These are phyloP conservation scores for Dioctria linearis DNA, from an alignment of 2,888 invertebrate genomes.

Conservation along the genomic window DNA sequence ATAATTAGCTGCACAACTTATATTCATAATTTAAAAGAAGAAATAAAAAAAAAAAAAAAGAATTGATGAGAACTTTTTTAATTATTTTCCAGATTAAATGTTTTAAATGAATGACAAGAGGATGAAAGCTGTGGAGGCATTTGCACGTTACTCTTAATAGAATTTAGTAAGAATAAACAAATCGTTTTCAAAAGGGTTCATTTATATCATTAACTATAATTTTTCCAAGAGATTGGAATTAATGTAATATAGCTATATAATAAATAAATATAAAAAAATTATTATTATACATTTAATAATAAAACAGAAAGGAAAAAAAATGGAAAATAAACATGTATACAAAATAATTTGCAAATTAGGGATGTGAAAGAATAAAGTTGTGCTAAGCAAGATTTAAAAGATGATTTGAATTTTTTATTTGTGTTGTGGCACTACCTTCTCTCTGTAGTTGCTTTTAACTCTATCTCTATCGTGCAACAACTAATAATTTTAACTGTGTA, in stretches of 20 bases:
- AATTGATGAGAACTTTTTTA: too few relatives aligned
- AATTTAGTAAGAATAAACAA: neutral
- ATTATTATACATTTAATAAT: constrained; percentile 47
- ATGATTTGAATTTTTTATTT: constrained; percentile 21
- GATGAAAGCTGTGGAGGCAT: constrained; percentile 14
- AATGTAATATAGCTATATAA: constrained; percentile 50
- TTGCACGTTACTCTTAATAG: constrained; percentile 31
- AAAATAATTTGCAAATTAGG: constrained; percentile 12
- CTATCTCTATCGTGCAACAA: too few relatives aligned
- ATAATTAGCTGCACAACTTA: too few relatives aligned
- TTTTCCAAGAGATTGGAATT: constrained; percentile 26
- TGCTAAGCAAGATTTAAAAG: constrained; percentile 36
- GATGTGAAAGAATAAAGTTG: constrained; percentile 43
- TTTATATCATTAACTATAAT: constrained; percentile 37
- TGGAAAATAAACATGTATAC: constrained; percentile 31
- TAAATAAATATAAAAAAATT: neutral
- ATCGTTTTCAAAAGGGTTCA: constrained; percentile 11
- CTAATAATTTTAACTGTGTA: too few relatives aligned
- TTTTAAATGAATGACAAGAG: neutral
- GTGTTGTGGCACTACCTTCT: neutral
- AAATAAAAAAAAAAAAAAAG: too few relatives aligned
- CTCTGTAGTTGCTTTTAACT: neutral
- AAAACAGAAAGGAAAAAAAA: constrained; percentile 23
- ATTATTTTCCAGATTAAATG: constrained; percentile 33
- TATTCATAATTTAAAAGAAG: too few relatives aligned